Evolutionary conservation across 2,797 vertebrate species (phyloP).

Genomic region (Pseudochromis fuscus): DNA sequence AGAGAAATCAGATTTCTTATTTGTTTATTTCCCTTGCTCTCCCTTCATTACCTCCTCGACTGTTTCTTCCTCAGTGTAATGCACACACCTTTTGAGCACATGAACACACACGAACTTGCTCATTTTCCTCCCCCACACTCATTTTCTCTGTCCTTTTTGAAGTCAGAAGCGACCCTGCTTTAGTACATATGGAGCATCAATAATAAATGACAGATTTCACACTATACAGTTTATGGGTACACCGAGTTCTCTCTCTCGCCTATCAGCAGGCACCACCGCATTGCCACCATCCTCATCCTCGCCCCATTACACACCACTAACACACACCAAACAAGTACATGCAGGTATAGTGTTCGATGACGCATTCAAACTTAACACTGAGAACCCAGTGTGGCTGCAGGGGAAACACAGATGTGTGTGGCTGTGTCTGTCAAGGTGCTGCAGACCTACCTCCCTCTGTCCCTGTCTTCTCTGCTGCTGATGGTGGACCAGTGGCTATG

Average conservation of each 20-base stretch:
- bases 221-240: constrained; percentile 36
- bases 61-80: neutral
- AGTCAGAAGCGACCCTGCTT: constrained; percentile 49
- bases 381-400: neutral
- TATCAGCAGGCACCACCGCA: constrained; percentile 49
- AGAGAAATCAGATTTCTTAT: neutral
- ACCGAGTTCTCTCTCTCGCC: constrained; percentile 38
- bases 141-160: neutral
- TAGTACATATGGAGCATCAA: constrained; percentile 54
- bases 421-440: neutral
- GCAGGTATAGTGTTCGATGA: neutral
- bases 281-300: constrained; percentile 48
- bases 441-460: constrained; percentile 70
- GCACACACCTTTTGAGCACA: neutral
- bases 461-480: constrained; percentile 56
- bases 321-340: neutral
- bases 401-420: constrained; percentile 9
- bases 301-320: constrained; percentile 32
- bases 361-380: neutral
- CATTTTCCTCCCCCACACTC: neutral
- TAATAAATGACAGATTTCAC: constrained; percentile 65
- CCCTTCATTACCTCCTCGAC: neutral
- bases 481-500: constrained; percentile 60
- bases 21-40: neutral
- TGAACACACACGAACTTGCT: neutral